Evolutionary conservation across 2,113 vertebrate species (phyloP).

Genomic region (Gopherus evgoodei): DNA sequence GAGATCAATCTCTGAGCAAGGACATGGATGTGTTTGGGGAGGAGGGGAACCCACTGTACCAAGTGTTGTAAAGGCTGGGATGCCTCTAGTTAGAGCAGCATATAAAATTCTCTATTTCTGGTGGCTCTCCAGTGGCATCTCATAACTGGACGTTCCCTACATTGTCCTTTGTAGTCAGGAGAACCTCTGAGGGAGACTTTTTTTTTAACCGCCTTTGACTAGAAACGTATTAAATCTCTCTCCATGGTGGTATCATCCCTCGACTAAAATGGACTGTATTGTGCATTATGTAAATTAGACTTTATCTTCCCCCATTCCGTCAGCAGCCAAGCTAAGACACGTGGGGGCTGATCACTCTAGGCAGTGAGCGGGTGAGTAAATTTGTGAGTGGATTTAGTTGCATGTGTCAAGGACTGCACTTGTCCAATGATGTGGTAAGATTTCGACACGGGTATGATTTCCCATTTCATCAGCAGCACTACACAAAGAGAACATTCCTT

Average conservation of each 20-base stretch:
- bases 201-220: background rate
- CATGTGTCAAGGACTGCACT: background rate
- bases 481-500: background rate
- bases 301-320: background rate
- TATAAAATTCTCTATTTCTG: background rate
- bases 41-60: fast-evolving
- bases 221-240: fast-evolving
- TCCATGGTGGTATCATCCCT: background rate
- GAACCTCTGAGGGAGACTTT: background rate
- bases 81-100: background rate
- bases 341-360: too few relatives aligned
- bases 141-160: background rate
- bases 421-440: background rate
- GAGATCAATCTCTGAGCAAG: background rate
- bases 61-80: background rate
- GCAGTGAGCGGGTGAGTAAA: too few relatives aligned
- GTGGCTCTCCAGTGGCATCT: background rate
- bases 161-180: background rate
- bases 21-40: fast-evolving
- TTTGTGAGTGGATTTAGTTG: background rate
- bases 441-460: background rate
- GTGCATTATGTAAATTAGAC: background rate
- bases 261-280: background rate
- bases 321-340: background rate
- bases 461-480: background rate